A percentile compares a stretch with the other conserved stretches of the same genome.
These are phyloP conservation scores for Bradypus variegatus DNA, from an alignment of 2,797 vertebrate genomes.

Conservation along the genomic window DNA sequence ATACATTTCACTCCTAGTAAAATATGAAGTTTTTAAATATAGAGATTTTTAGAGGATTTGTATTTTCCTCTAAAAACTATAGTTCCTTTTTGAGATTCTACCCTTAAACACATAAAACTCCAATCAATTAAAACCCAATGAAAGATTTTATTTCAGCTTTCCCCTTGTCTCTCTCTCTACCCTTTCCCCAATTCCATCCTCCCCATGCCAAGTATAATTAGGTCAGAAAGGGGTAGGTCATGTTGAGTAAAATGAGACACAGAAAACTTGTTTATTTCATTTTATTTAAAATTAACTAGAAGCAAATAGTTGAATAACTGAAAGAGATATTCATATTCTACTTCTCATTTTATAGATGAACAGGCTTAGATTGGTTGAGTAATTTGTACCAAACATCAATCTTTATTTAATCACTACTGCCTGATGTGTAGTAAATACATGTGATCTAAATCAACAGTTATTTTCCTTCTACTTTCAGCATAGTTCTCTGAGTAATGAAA, in stretches of 20 bases:
- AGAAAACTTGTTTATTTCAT: background rate
- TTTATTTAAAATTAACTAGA: conserved; percentile 41
- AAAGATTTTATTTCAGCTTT: conserved; percentile 4
- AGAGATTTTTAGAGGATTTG: background rate
- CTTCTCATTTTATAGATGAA: background rate
- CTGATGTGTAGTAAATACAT: background rate
- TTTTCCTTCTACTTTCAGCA: background rate
- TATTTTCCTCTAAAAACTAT: background rate
- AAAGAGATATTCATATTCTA: background rate
- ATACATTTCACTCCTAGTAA: background rate
- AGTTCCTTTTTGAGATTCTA: background rate
- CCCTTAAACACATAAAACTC: background rate
- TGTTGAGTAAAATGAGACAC: conserved; percentile 5
- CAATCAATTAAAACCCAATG: background rate
- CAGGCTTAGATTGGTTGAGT: background rate
- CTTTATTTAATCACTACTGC: conserved; percentile 15
- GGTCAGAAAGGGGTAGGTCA: background rate
- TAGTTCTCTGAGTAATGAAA: conserved; percentile 18
- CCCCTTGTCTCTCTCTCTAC: background rate
- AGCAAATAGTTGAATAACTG: conserved; percentile 1
- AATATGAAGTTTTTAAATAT: background rate
- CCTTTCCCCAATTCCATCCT: background rate
- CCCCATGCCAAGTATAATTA: background rate
- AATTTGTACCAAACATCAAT: background rate
- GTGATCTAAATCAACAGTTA: background rate